phyloP scores from a whole-genome alignment of 2,113 vertebrate species.

The Macquaria australasica region DNA sequence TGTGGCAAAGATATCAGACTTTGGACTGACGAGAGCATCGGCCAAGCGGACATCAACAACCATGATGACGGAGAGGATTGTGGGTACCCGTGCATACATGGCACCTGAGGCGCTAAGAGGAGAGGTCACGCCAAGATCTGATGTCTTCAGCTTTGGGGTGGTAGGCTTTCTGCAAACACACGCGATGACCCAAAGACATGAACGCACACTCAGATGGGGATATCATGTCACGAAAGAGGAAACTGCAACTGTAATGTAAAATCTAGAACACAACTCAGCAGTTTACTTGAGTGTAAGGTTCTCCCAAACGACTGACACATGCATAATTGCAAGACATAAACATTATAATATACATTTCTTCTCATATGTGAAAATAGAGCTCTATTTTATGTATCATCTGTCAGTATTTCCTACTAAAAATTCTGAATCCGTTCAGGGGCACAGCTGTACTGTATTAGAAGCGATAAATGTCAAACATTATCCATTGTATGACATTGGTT shows the following conservation, averaged over 20 bases:
- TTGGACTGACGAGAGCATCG: constrained; percentile 94
- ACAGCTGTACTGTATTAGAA: constrained; percentile 10
- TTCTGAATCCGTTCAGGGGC: background rate
- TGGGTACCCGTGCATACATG: constrained; percentile 97
- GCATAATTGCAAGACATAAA: constrained; percentile 30
- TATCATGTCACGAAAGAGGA: constrained; percentile 19
- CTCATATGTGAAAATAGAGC: constrained; percentile 35
- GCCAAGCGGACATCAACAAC: constrained; percentile 86
- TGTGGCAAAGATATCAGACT: constrained; percentile 94
- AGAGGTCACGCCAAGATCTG: constrained; percentile 94
- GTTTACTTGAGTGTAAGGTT: constrained; percentile 15
- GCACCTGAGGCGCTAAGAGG: constrained; percentile 95
- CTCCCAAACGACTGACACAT: constrained; percentile 42
- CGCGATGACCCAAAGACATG: background rate
- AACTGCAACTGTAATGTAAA: constrained; percentile 42
- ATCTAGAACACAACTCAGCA: constrained; percentile 40
- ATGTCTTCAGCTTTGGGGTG: constrained; percentile 97
- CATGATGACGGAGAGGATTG: constrained; percentile 92
- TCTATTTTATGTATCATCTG: constrained; percentile 8
- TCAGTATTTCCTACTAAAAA: constrained; percentile 15
- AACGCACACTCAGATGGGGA: background rate
- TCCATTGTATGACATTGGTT: background rate
- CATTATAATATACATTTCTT: constrained; percentile 9
- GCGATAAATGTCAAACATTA: constrained; percentile 8
- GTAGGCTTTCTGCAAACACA: constrained; percentile 79